These are phyloP conservation scores for Coenonympha glycerion DNA, from an alignment of 2,888 invertebrate genomes.

Conservation along the genomic window DNA sequence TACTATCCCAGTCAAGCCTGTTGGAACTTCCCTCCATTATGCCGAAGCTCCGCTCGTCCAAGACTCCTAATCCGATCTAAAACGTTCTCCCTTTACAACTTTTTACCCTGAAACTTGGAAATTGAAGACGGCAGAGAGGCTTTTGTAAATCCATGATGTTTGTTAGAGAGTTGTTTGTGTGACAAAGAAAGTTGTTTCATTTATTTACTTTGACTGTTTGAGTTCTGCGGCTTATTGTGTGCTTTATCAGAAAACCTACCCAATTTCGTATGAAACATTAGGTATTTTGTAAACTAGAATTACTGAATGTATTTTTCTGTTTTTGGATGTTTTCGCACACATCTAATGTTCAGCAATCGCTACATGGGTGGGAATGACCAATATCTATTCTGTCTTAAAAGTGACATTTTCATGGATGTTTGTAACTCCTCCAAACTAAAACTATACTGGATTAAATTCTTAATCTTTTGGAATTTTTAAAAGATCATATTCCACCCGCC, in stretches of 20 bases:
- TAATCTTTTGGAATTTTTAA: no score
- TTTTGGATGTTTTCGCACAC: no score
- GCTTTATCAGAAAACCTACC: not conserved
- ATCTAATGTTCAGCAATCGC: no score
- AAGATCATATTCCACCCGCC: no score
- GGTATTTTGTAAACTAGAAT: not conserved
- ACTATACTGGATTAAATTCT: no score
- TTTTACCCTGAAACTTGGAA: slow-evolving; percentile 37
- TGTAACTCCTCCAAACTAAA: no score
- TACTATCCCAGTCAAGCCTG: slow-evolving; percentile 30
- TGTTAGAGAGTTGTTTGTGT: slow-evolving; percentile 14
- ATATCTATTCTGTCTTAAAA: no score
- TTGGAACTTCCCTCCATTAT: slow-evolving; percentile 59
- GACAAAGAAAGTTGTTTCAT: slow-evolving; percentile 10
- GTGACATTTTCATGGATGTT: no score
- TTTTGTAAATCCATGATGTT: slow-evolving; percentile 25
- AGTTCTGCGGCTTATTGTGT: not conserved
- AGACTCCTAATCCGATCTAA: slow-evolving; percentile 48
- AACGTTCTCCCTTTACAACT: slow-evolving; percentile 48
- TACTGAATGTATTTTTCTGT: no score
- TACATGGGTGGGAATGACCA: no score
- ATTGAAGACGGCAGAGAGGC: slow-evolving; percentile 39
- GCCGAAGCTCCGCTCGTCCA: slow-evolving; percentile 40
- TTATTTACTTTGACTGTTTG: not conserved
- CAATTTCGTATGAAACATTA: not conserved